Base-by-base conservation (phyloP, 2,888 invertebrate genomes). In the Cheilosia variabilis region DNA sequence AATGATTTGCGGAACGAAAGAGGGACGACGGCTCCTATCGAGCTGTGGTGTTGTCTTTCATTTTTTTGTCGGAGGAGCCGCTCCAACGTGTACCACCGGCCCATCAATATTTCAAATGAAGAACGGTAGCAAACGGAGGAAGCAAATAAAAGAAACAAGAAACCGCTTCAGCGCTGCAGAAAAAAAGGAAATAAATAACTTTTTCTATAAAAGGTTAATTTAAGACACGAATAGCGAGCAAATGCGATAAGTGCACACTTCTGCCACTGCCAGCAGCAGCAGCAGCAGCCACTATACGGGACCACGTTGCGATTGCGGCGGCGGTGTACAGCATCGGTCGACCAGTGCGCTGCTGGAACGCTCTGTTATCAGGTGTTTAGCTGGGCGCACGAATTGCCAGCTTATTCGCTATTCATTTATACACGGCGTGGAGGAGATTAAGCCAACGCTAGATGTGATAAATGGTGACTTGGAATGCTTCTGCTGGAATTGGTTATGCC, bases 161-260 rank as follows among this genome's bases (percentile, higher is more conserved):
- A 63, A 57, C 55, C 53, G 55, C 65, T 22, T n/a, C 34, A 63
- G 47, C 17, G 31, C 17, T 17, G 41, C 17, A 0, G 2, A 57
- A 68, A 76, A 77, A 82, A 75, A 55, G 60, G 34, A 79, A 77
- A 87, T 73, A 87, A 80, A 86, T 73, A 86, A 86, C 66, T 81
- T 81, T 86, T 87, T 47, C 87, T 87, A 86, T 87, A 87, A 87
- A 87, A 87, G 86, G 87, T 82, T 87, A 87, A 87, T 87, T 87
- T 87, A 87, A 79, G 87, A 82, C 87, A 87, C 87, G 87, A 87
- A 87, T 86, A 82, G 80, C 81, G 86, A 87, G 80, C 87, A 87
- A 87, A 83, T 82, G 82, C 78, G 87, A 87, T 87, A 87, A 87
- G 77, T 87, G 82, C 78, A 87, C 82, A 87, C 73, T 87, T 82